Evolutionary conservation across 2,113 vertebrate genomes (phyloP), one percentile per base, ranked within the genome.

Genomic region (Lanius ludovicianus): DNA sequence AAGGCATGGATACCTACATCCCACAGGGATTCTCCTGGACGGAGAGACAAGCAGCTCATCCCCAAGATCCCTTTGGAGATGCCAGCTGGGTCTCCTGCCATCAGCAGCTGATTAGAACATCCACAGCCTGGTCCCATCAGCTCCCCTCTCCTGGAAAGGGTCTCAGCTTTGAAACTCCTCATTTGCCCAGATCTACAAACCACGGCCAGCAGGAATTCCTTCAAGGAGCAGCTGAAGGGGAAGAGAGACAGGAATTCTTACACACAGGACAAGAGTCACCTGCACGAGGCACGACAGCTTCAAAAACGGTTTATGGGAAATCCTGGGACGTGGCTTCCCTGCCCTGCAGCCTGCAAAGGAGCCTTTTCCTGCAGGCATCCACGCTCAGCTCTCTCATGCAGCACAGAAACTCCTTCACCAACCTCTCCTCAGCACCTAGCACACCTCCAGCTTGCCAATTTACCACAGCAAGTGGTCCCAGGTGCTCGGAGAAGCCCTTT

Each of bases 241-340:
- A 37, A 37, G 21, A 4, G 56, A 18, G 3, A 12, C 10, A 15
- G 15, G 7, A 60, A 50, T 35, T n/a, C 49, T 31, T 7, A 25
- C 74, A 46, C 4, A 4, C 21, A 12, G 13, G n/a, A 8, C 67
- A 47, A 12, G 31, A 0, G 5, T n/a, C 70, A 76, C 57, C 47
- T 25, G 31, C 74, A 69, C 19, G 6, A 31, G 24, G 15, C 13
- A 33, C 0, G 0, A 4, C 30, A 64, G 47, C 33, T 47, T 21
- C 11, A 59, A 44, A 47, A 52, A 21, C 3, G 13, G 56, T 10
- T 35, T 13, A 12, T 0, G 49, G 57, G 35, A 15, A 15, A 15
- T 17, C 25, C 50, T 8, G 52, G 52, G 35, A 4, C 7, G 60
- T 8, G 8, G 3, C 35, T 76, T 50, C 31, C 44, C 18, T 33